Evolutionary conservation across 2,113 vertebrate genomes (phyloP), one percentile per base, ranked within the genome.

Genomic region (Epinephelus fuscoguttatus): DNA sequence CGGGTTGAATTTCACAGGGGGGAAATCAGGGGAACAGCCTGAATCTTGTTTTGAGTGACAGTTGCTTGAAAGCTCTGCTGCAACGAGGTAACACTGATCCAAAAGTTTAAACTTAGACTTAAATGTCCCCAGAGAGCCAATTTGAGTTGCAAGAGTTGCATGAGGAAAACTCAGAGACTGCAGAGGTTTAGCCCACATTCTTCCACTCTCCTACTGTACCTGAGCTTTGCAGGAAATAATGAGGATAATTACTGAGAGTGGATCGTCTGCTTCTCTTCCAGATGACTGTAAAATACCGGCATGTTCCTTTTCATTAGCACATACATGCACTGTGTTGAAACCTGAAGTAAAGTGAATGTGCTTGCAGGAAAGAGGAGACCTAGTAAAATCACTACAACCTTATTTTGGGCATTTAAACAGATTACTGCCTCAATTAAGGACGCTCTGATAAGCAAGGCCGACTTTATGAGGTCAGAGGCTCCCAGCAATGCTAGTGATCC

Each of bases 71-170:
- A 78, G 37, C 52, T 17, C 52, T 55, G 6, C 67, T 50, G 50
- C 33, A 47, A 45, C 6, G 27, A 84, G 47, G 56, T 68, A 71
- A 81, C 71, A 21, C 37, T 17, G 68, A 83, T 85, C 71, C 67
- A 60, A 71, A 84, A 77, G 90, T 86, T 89, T 81, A 70, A 90
- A 88, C 11, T 86, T 68, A 56, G 71, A 85, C 72, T 81, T 76
- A 81, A 76, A 72, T 18, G 62, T 89, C 81, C 79, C 84, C 27
- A 18, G 88, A 90, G 78, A 92, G 69, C 64, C 73, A 92, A 80
- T 91, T 86, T 92, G 56, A 87, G 72, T 79, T 63, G 49, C 75
- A 49, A 79, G 84, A 67, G 55, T 79, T 84, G 30, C 68, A 73
- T 57, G 12, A 40, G 61, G 63, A 75, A 68, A 66, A 71, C 52